Percentiles rank a stretch among this genome's conserved stretches.
phyloP scores from a whole-genome alignment of 2,797 vertebrate species.

The Sebastes hubbsi region DNA sequence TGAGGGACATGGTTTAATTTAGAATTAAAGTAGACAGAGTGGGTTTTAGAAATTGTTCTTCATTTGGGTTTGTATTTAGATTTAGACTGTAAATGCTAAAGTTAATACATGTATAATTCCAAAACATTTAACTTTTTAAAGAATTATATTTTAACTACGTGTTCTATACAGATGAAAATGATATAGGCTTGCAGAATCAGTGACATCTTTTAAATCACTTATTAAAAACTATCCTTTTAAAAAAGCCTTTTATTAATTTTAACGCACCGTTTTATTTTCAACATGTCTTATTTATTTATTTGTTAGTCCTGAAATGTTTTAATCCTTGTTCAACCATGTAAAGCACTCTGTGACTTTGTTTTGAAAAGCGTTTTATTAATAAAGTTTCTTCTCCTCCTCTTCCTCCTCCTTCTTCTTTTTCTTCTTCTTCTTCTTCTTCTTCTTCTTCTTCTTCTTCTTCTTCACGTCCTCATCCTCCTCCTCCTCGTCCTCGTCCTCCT shows the following conservation, averaged over 20 bases:
- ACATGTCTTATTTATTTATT: no score
- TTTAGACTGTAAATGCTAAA: background rate
- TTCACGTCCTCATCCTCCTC: fast-evolving
- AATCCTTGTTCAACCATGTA: no score
- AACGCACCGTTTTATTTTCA: no score
- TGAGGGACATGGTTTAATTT: background rate
- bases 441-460: fast-evolving
- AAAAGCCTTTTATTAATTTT: no score
- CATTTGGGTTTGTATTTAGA: background rate
- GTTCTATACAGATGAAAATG: background rate
- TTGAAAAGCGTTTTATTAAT: no score
- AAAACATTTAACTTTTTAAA: background rate
- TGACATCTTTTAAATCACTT: no score
- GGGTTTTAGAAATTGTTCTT: background rate
- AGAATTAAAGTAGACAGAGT: background rate
- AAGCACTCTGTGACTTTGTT: no score
- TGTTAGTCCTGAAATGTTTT: no score
- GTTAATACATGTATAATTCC: background rate
- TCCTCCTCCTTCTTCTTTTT: fast-evolving
- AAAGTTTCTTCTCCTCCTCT: no score
- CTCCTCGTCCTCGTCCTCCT: no score
- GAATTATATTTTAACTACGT: background rate
- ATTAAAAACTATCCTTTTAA: no score
- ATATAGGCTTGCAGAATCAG: background rate
- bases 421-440: no score